phyloP scores from a whole-genome alignment of 2,797 vertebrate species.

The Forpus xanthops region DNA sequence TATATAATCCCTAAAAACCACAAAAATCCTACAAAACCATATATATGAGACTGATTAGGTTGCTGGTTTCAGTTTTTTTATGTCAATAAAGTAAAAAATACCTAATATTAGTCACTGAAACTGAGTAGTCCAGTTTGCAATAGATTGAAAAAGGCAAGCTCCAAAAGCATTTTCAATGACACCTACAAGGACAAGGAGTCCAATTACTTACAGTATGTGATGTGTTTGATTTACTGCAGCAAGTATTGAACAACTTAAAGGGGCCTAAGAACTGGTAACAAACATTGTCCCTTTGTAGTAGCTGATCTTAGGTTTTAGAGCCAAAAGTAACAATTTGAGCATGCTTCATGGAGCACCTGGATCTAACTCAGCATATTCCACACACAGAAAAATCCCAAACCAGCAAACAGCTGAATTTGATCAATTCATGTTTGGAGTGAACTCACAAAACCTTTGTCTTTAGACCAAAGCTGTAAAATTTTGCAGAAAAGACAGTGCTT shows the following conservation, averaged over 20 bases:
- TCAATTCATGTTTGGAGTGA: neutral
- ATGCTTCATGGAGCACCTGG: neutral
- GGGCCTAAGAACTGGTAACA: neutral
- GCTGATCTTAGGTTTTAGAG: neutral
- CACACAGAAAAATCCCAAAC: neutral
- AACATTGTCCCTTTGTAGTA: neutral
- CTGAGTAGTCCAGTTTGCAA: neutral
- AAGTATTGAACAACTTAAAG: neutral
- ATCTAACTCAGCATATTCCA: neutral
- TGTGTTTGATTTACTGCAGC: neutral
- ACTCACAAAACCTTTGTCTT: neutral
- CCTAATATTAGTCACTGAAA: neutral
- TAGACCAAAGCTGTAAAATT: neutral
- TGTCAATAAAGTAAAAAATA: neutral
- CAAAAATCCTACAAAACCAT: neutral
- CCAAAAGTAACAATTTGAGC: neutral
- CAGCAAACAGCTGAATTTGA: neutral
- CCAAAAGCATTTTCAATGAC: neutral
- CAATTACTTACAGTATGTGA: neutral
- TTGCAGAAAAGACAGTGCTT: neutral
- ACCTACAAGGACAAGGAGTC: neutral
- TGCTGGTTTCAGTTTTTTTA: neutral
- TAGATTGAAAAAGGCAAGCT: neutral
- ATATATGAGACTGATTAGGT: neutral
- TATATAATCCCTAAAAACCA: neutral